Evolutionary conservation across 23 tunicate species (phyloP).

Genomic region (Oikopleura dioica): DNA sequence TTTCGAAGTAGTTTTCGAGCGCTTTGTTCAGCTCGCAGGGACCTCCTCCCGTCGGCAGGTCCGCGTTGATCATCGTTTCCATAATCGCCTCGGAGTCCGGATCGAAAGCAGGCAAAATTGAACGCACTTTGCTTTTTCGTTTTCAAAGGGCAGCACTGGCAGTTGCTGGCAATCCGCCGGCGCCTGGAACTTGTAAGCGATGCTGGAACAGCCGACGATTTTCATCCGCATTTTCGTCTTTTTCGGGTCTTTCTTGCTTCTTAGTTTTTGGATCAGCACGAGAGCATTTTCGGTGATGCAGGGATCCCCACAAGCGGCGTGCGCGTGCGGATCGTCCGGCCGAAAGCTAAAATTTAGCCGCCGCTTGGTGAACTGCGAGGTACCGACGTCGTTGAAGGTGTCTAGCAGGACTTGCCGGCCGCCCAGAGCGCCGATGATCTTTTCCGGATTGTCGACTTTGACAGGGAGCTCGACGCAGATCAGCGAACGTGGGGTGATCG

Average conservation of each 20-base stretch:
- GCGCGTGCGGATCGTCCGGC: background rate
- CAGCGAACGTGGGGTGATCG: background rate
- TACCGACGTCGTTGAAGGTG: constrained; percentile 4
- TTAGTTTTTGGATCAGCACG: background rate
- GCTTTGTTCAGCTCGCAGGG: too few species aligned
- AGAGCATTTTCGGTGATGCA: background rate
- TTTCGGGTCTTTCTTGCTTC: background rate
- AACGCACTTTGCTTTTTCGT: too few species aligned
- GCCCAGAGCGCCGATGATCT: background rate
- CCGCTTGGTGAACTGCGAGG: background rate
- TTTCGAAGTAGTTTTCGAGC: too few species aligned
- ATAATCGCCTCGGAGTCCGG: too few species aligned
- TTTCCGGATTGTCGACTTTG: background rate
- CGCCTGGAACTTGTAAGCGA: background rate
- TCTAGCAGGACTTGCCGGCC: background rate
- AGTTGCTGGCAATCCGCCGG: constrained; percentile 11
- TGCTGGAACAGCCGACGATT: background rate
- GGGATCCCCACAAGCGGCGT: constrained; percentile 11
- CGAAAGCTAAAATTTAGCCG: constrained; percentile 3
- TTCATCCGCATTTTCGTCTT: background rate
- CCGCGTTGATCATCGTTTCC: too few species aligned
- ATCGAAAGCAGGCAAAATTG: too few species aligned
- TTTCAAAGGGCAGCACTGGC: too few species aligned
- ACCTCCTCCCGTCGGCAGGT: too few species aligned
- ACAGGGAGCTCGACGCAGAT: background rate